phyloP scores from a whole-genome alignment of 2,888 invertebrate species.

The Trachelus stipa region DNA sequence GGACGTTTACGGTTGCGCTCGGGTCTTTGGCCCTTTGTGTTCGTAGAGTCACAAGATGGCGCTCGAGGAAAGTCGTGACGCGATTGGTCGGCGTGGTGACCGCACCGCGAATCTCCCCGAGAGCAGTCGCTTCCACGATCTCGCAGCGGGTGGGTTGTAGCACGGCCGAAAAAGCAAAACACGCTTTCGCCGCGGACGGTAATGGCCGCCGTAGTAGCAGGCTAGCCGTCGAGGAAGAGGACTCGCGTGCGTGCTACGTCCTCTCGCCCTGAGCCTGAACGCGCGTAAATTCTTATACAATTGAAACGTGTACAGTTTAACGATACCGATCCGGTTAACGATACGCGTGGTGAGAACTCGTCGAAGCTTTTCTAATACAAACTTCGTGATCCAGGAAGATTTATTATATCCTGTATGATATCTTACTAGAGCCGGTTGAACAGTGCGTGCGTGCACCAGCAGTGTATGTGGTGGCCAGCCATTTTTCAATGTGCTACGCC shows the following conservation, averaged over 20 bases:
- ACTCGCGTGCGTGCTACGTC: not conserved
- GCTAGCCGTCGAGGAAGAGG: slow-evolving; percentile 22
- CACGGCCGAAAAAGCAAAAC: slow-evolving; percentile 17
- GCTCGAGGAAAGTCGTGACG: slow-evolving; percentile 41
- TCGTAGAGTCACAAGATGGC: slow-evolving; percentile 50
- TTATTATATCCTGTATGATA: not conserved
- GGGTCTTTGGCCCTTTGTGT: slow-evolving; percentile 42
- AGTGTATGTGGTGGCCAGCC: slow-evolving; percentile 47
- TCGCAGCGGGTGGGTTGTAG: slow-evolving; percentile 42
- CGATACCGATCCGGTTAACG: not conserved
- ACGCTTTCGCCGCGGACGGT: slow-evolving; percentile 21
- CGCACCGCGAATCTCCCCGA: slow-evolving; percentile 49
- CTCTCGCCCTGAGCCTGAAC: not conserved
- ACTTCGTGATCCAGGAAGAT: not conserved
- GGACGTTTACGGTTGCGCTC: slow-evolving; percentile 42
- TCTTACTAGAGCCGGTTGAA: slow-evolving; percentile 25
- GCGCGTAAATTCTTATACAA: not conserved
- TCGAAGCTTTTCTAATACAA: not conserved
- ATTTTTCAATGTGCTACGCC: slow-evolving; percentile 45
- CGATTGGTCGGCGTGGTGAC: slow-evolving; percentile 48
- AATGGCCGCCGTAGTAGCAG: slow-evolving; percentile 43
- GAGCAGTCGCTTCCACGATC: slow-evolving; percentile 44
- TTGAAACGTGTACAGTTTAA: not conserved
- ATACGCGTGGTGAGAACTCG: not conserved
- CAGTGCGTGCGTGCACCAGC: slow-evolving; percentile 42